phyloP scores from a whole-genome alignment of 2,113 vertebrate species.

The Isichthys henryi region DNA sequence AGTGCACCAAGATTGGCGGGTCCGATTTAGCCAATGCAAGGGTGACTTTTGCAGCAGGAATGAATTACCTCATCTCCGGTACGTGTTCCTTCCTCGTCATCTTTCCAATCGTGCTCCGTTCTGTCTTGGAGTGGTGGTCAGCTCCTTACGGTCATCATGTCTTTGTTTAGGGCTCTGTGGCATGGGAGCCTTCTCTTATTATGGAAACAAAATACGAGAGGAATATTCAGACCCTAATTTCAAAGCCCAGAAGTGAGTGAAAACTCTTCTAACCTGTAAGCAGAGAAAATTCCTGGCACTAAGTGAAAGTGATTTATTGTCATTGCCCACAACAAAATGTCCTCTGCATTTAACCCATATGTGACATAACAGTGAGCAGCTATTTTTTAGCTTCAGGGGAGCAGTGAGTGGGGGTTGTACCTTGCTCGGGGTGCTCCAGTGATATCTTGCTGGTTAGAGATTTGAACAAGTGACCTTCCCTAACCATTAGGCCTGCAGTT shows the following conservation, averaged over 20 bases:
- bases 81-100: constrained; percentile 36
- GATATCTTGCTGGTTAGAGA: background rate
- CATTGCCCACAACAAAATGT: background rate
- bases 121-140: background rate
- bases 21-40: constrained; percentile 78
- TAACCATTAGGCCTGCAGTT: background rate
- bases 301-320: background rate
- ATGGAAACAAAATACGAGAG: constrained; percentile 75
- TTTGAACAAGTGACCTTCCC: background rate
- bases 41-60: constrained; percentile 78
- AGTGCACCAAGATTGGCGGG: constrained; percentile 92
- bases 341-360: background rate
- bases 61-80: constrained; percentile 84
- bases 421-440: background rate
- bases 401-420: background rate
- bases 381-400: background rate
- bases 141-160: constrained; percentile 14
- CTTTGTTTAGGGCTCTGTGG: constrained; percentile 69
- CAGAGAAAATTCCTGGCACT: background rate
- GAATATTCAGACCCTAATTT: constrained; percentile 81
- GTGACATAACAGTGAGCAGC: background rate
- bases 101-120: background rate
- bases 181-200: constrained; percentile 85
- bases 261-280: background rate
- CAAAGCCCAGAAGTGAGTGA: constrained; percentile 81